Evolutionary conservation across 2,888 invertebrate species (phyloP), one percentile per base, ranked within the genome.

Genomic region (Drepana falcataria): DNA sequence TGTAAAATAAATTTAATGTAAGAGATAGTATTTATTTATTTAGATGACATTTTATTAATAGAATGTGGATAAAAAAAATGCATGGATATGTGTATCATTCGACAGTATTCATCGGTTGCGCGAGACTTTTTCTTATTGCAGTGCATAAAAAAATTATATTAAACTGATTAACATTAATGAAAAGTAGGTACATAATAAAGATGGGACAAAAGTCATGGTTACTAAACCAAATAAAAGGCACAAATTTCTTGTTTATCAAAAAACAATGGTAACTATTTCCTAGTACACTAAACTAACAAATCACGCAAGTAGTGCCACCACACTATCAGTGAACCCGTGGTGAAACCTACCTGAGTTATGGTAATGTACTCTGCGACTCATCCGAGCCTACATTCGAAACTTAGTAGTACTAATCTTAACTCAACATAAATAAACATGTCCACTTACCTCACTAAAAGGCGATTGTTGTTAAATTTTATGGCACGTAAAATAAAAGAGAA

Each of bases 401-500:
- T 65, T 73, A 69, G 72, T 73, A 76, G 75, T 70, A 69, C 70
- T 74, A 21, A 21, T 21, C 70, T 84, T 83, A 87, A 87, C 87
- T 87, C 81, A 82, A 75, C 82, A 59, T 78, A 84, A 85, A 83
- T 89, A 87, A 87, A 87, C 75, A 83, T 83, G 83, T 83, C 83
- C 77, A 79, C 77, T 81, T 75, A 73, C 74, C 77, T 84, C 85
- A 86, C 84, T 85, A 81, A 87, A 83, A 86, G 78, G 79, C 79
- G 80, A 87, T 88, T 86, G 86, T 88, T 85, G 86, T 90, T 88
- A 89, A 89, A 88, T 85, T 87, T 89, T 80, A 88, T 83, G 82
- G 72, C 60, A 61, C 82, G 83, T 87, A 81, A 89, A 88, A 86
- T 85, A 85, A 84, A 85, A 77, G 73, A 68, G 75, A 73, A 83